Base-by-base conservation (phyloP, 2,113 vertebrate species). In the Lepus europaeus region DNA sequence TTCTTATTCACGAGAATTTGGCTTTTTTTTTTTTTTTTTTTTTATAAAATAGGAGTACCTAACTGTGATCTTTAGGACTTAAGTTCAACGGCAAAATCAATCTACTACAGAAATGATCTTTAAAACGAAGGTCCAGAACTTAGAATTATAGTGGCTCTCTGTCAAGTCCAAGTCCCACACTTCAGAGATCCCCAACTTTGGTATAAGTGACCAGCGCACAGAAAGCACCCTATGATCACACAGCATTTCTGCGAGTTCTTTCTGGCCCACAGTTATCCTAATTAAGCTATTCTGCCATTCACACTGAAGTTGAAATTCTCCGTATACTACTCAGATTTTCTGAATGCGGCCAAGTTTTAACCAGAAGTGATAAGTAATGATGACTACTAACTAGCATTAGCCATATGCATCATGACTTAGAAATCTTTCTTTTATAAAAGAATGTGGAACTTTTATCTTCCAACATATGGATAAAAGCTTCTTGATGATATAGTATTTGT, bases 391-490 rank as follows among this genome's bases (percentile, higher is more conserved):
- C 66, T 94, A 83, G 45, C 63, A 59, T 59, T 59, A 59, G 56
- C 56, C 56, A 91, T 51, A 84, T 72, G 8, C 17, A 56, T 45
- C 29, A 87, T n/a, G n/a, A 88, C 45, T 92, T 90, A 95, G 74
- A 86, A 96, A 81, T 92, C 63, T 49, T 95, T 74, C 85, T 90
- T 90, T 92, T 89, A 76, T 53, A 95, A 97, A 97, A 94, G 12
- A 91, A 45, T 84, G 95, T 87, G 93, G 64, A 91, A 77, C 90
- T 87, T 96, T 83, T 59, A 33, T n/a, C 82, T 94, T 94, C 84
- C 31, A 79, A 85, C 78, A 88, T 61, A 53, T 89, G 95, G 77
- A 61, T 83, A 92, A 79, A 78, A 83, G 5, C 85, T 83, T 49
- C 66, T 87, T 63, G 93, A 79, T 1, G n/a, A 80, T 88, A 69